A percentile compares a stretch with the other conserved stretches of the same genome.
Evolutionary conservation across 2,797 vertebrate species (phyloP).

Genomic region (Hippocampus kuda): DNA sequence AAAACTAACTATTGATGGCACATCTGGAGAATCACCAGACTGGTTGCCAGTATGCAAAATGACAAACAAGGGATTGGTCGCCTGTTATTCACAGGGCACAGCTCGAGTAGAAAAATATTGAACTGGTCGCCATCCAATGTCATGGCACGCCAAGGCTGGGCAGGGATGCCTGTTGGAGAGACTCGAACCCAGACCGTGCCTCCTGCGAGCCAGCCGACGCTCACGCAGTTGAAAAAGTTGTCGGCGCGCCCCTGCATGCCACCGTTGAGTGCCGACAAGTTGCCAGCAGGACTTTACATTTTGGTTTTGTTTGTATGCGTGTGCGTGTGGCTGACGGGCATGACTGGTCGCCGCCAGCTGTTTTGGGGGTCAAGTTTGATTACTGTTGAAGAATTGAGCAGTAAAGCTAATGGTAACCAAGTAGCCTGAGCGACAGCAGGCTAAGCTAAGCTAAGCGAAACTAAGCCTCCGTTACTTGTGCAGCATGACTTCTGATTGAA

Average conservation of each 20-base stretch:
- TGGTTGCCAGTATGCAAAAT: no score
- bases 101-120: no score
- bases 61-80: no score
- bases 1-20: no score
- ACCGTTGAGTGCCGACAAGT: neutral
- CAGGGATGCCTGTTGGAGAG: neutral
- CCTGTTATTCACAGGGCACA: no score
- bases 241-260: neutral
- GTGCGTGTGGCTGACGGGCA: neutral
- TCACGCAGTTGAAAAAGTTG: neutral
- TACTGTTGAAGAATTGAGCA: neutral
- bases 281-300: neutral
- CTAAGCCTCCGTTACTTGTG: conserved; percentile 40
- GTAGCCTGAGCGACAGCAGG: neutral
- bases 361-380: neutral
- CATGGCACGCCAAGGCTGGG: neutral
- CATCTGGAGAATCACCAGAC: no score
- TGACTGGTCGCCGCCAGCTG: no score
- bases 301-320: no score
- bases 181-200: neutral
- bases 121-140: neutral
- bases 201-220: neutral
- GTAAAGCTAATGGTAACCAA: neutral
- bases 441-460: neutral
- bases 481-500: conserved; percentile 44